Evolutionary conservation across 2,888 invertebrate species (phyloP).

Genomic region (Aleiodes testaceus): DNA sequence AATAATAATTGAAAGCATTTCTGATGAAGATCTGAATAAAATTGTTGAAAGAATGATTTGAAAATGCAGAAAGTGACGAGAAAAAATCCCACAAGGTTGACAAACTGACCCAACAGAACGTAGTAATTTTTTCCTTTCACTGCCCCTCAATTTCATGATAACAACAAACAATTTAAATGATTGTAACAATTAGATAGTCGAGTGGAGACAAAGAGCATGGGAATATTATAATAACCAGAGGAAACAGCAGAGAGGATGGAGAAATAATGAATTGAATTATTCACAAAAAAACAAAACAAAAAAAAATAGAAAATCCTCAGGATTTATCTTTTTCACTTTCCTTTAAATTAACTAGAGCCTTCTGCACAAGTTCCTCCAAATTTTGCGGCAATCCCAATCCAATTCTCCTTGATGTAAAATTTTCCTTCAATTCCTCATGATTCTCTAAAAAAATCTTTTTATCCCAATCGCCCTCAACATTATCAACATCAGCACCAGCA

Average conservation of each 20-base stretch:
- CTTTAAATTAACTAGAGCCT: conserved; percentile 63
- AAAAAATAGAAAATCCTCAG: not conserved
- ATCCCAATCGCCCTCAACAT: conserved; percentile 42
- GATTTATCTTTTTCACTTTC: conserved; percentile 43
- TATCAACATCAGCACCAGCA: conserved; percentile 75
- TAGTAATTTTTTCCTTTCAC: conserved; percentile 6
- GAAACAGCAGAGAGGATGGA: conserved; percentile 11
- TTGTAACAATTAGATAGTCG: not conserved
- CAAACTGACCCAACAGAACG: too few species aligned
- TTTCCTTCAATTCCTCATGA: conserved; percentile 43
- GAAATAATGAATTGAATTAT: too few species aligned
- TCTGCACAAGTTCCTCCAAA: conserved; percentile 64
- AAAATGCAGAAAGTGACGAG: too few species aligned
- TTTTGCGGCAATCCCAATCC: conserved; percentile 60
- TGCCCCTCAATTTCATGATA: not conserved
- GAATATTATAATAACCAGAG: conserved; percentile 17
- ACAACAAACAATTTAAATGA: not conserved
- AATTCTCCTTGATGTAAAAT: conserved; percentile 44
- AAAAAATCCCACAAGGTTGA: too few species aligned
- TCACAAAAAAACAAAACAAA: not conserved
- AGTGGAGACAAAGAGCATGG: conserved; percentile 12
- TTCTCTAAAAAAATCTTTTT: conserved; percentile 44
- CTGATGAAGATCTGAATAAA: conserved; percentile 4
- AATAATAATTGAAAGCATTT: not conserved
- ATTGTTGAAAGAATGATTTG: conserved; percentile 4